Conservation (phyloP, 2,888 invertebrate genomes). For the Yponomeuta malinellus region DNA sequence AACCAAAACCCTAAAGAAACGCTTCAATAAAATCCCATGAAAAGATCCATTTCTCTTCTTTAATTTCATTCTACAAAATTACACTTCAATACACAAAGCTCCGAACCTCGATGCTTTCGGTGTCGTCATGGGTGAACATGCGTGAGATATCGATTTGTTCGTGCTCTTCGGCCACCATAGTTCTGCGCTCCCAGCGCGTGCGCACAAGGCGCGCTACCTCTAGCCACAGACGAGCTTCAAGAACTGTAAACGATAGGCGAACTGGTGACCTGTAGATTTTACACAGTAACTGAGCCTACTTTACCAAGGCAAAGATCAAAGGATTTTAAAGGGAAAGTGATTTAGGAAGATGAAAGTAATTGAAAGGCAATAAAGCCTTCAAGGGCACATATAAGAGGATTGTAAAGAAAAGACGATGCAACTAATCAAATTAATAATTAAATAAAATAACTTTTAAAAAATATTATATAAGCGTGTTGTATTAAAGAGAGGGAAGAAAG, state of each 20-base stretch:
- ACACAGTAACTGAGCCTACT: not conserved
- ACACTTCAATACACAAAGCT: constrained; percentile 46
- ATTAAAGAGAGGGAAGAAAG: no score
- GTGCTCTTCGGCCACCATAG: constrained; percentile 16
- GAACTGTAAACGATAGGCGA: constrained; percentile 27
- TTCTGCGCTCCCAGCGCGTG: constrained; percentile 48
- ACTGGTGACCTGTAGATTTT: not conserved
- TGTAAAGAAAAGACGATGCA: no score
- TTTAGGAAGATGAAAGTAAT: no score
- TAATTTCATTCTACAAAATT: not conserved
- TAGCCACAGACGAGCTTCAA: constrained; percentile 57
- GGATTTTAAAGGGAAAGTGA: no score
- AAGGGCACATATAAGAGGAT: no score
- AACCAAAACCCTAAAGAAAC: no score
- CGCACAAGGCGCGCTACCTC: constrained; percentile 52
- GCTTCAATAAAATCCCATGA: not conserved
- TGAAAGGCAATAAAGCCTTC: no score
- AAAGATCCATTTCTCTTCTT: not conserved
- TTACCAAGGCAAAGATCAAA: no score
- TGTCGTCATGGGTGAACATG: constrained; percentile 53
- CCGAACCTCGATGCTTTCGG: constrained; percentile 57
- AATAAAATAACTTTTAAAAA: no score
- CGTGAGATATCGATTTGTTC: constrained; percentile 24
- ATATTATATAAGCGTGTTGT: no score
- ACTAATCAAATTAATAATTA: no score